Evolutionary conservation across 2,113 vertebrate species (phyloP), one percentile per base, ranked within the genome.

Genomic region (Gila orcuttii): DNA sequence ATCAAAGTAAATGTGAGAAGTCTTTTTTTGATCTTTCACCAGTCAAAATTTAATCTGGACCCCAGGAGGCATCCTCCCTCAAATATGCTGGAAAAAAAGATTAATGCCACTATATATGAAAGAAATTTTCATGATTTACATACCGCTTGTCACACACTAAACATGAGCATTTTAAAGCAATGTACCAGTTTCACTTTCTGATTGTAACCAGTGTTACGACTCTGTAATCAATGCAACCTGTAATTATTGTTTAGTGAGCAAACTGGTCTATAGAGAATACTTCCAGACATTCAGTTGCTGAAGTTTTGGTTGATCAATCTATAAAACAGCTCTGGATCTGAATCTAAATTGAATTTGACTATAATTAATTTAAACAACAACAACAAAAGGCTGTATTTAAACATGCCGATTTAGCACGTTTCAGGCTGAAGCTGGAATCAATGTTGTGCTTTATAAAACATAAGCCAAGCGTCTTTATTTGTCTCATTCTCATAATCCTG

Each of bases 21-120:
- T 89, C 50, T 79, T 55, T 69, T 50, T 79, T 42, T 90, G 87
- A 90, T 83, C 90, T 90, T 71, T 86, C 77, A 76, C 50, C 52
- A 91, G 90, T 88, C 89, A 90, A 83, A 90, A 89, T 90, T 91
- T 90, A 90, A 86, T 85, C 80, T 73, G 87, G 89, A 69, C 64
- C 75, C 91, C 87, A 89, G 82, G 91, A 91, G 85, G 73, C 66
- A 64, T 75, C 57, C 75, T 64, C 36, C 76, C 47, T 42, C 76
- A 59, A 33, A 79, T 23, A 36, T 66, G 62, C 47, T 23, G 47
- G 11, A 79, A 68, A 79, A 79, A 68, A 50, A 79, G 47, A 69
- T 68, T 55, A 71, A 57, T 59, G 76, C 75, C 47, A 57, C 62
- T 79, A 69, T 79, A 79, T 85, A 31, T n/a, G 33, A 33, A 79